phyloP scores from a whole-genome alignment of 2,797 vertebrate genomes.

The Aldrovandia affinis region DNA sequence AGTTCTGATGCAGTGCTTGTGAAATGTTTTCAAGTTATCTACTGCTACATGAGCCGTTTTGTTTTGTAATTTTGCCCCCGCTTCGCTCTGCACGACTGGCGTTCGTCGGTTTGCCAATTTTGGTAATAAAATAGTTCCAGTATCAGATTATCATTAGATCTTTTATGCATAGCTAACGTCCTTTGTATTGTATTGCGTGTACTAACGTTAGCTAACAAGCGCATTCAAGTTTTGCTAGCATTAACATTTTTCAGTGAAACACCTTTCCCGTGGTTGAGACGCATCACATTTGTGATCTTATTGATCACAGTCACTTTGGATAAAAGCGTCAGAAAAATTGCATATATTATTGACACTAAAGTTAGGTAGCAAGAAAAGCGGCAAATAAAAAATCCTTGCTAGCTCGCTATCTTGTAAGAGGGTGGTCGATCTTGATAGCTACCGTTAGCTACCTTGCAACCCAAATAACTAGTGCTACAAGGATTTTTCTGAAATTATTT shows the following conservation, averaged over 20 bases:
- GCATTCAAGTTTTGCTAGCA: not conserved
- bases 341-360: too few relatives aligned
- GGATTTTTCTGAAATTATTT: too few relatives aligned
- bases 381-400: too few relatives aligned
- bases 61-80: slow-evolving; percentile 39
- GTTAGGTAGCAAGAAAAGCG: too few relatives aligned
- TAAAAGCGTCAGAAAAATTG: not conserved
- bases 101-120: not conserved
- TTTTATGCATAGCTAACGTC: not conserved
- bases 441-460: too few relatives aligned
- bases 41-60: slow-evolving; percentile 10
- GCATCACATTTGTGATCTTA: not conserved
- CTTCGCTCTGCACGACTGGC: not conserved
- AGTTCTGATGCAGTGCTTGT: too few relatives aligned
- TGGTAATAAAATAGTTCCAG: not conserved
- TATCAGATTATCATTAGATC: not conserved
- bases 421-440: too few relatives aligned
- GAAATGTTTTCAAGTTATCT: too few relatives aligned
- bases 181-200: not conserved
- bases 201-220: not conserved
- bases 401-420: not conserved
- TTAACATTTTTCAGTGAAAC: not conserved
- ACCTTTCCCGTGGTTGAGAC: not conserved
- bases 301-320: not conserved
- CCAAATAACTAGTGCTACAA: too few relatives aligned